Evolutionary conservation across 2,113 vertebrate genomes (phyloP), one percentile per base, ranked within the genome.

Genomic region (Stigmatopora argus): DNA sequence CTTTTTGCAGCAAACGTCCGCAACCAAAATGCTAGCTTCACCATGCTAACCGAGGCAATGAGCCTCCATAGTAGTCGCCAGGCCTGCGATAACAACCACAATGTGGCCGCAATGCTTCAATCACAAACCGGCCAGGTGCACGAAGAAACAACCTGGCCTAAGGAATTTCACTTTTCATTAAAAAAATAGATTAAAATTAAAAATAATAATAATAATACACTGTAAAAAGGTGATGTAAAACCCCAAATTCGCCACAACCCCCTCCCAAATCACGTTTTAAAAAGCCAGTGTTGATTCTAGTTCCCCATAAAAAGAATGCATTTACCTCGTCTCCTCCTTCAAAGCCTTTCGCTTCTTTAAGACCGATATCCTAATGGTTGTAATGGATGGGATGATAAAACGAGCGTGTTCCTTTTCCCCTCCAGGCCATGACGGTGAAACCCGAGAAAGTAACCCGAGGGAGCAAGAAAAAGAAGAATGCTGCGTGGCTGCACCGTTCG

Each of bases 361-460:
- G 49, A 62, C 3, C n/a, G 5, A 48, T 19, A 65, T 17, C 41
- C 80, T 41, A 84, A 58, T 73, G 46, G 47, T 74, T 73, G 78
- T 47, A 17, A 53, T 0, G 64, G 34, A 56, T 31, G 12, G 72
- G 82, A 67, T 78, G 78, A 66, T 70, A 59, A 65, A 74, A 71
- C 73, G 55, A 69, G 65, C 73, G 74, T 12, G 62, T 48, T 67
- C 68, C 62, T 26, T 71, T 69, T 72, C 75, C 74, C 61, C 79
- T 78, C 79, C 77, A 64, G 63, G 78, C 69, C 85, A 89, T 87
- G 58, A 70, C 75, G 69, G 61, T 66, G 51, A 63, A 69, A 83
- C 71, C 66, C 65, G 58, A n/a, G 59, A 48, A 63, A 75, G 78
- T 55, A 57, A 4, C 44, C 57, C 5, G 41, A 45, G 59, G 65